Conservation (phyloP, 2,113 vertebrate genomes). For the Alces alces region DNA sequence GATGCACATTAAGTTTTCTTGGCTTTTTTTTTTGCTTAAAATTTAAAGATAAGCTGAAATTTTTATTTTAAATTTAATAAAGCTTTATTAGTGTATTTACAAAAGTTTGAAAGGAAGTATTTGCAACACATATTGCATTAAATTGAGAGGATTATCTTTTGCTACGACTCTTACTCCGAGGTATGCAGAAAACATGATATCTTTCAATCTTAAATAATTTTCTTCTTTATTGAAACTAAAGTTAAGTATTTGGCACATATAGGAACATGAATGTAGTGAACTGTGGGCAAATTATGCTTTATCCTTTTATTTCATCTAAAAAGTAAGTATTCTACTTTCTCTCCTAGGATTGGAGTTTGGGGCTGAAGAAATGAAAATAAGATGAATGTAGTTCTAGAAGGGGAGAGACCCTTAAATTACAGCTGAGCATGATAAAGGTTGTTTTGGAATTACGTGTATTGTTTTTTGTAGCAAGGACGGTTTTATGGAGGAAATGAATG, state of each 20-base stretch:
- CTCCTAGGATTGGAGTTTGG: neutral
- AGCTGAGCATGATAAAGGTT: neutral
- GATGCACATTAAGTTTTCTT: neutral
- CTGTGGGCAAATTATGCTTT: neutral
- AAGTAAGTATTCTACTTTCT: neutral
- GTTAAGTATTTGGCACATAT: neutral
- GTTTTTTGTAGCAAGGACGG: neutral
- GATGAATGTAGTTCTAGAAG: neutral
- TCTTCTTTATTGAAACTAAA: neutral
- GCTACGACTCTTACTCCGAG: neutral
- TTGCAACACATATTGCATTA: neutral
- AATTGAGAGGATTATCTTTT: neutral
- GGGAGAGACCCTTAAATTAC: neutral
- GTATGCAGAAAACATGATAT: neutral
- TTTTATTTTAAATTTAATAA: slow-evolving; percentile 29
- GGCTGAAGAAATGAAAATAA: neutral
- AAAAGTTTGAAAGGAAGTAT: slow-evolving; percentile 17
- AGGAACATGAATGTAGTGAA: neutral
- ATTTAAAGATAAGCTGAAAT: slow-evolving; percentile 30
- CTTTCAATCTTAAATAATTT: neutral
- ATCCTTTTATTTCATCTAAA: slow-evolving; percentile 35
- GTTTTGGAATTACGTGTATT: neutral
- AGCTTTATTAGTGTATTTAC: neutral
- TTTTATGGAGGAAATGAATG: neutral
- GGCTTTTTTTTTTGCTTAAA: slow-evolving; percentile 25